Conservation (phyloP, 2,888 invertebrate genomes). For the Lordiphosa fenestrarum region DNA sequence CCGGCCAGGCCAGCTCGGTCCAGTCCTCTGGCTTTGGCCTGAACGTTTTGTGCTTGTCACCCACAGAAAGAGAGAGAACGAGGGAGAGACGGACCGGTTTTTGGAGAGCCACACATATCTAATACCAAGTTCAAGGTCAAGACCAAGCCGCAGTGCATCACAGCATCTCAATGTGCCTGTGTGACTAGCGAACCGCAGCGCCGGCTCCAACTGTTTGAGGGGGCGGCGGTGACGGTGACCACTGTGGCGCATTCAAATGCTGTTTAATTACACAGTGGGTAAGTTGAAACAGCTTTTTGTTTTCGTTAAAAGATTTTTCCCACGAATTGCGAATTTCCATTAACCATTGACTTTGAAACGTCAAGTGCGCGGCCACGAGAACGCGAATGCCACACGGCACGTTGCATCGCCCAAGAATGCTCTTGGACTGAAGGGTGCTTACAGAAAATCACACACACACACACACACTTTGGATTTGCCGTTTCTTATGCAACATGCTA, state of each 20-base stretch:
- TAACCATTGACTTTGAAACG: conserved; percentile 70
- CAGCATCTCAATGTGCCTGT: conserved; percentile 41
- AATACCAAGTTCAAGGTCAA: conserved; percentile 75
- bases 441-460: background rate
- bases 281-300: conserved; percentile 42
- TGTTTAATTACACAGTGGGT: conserved; percentile 51
- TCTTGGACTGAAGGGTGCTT: conserved; percentile 28
- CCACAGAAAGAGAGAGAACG: conserved; percentile 29
- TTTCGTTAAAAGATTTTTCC: conserved; percentile 56
- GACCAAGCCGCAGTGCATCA: conserved; percentile 38
- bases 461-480: too few species aligned
- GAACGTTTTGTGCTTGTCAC: conserved; percentile 54
- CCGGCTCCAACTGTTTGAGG: background rate
- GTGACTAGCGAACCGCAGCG: conserved; percentile 46
- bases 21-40: conserved; percentile 2
- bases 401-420: conserved; percentile 56
- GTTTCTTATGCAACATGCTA: too few species aligned
- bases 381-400: conserved; percentile 45
- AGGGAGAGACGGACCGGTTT: conserved; percentile 44
- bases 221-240: conserved; percentile 23
- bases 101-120: conserved; percentile 56
- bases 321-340: conserved; percentile 58
- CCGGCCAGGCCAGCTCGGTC: conserved; percentile 5
- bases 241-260: conserved; percentile 21
- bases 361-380: conserved; percentile 57